Evolutionary conservation across 1,140 invertebrate species (phyloP), one percentile per base, ranked within the genome.

Genomic region (Wiebesia pumilae): DNA sequence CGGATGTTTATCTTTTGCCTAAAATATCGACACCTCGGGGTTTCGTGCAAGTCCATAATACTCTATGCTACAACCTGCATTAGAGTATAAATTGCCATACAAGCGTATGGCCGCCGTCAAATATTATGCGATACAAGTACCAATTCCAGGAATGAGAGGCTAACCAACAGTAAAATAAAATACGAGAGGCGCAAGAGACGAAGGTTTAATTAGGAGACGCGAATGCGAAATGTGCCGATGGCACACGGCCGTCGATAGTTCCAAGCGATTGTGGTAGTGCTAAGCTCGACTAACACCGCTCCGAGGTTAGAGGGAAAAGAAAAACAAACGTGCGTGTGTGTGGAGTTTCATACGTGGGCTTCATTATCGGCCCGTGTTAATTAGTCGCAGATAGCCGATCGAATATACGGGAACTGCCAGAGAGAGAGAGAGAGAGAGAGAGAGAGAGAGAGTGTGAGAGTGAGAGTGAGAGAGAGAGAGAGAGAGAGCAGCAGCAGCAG

Each of bases 361-460:
- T 93, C 92, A 92, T 93, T 92, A 93, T 91, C 90, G 90, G 89
- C 86, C 89, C 91, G 90, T 92, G 92, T 93, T 93, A 93, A 93
- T 93, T 92, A 93, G 92, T 90, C 88, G 89, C 87, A 89, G 91
- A 92, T 92, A 92, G 89, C 89, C 89, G 91, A 91, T 92, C 92
- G 89, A 88, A 88, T 89, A 87, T 79, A 87, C 77, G 80, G 80
- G 38, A 82, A 81, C 43, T 30, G 35, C 33, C n/a, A 75, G 47
- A 19, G 75, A 54, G 19, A 54, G 51, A 54, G 51, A 54, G 51
- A 54, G 51, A 54, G 51, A 54, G 51, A 54, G 51, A 54, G 51
- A 54, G 51, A 54, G 51, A 54, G 10, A 54, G 51, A 47, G 43
- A 47, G 6, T n/a, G n/a, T n/a, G n/a, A 75, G 47, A 19, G 75